Conservation (phyloP, 2,888 invertebrate species). For the Sisyra nigra region DNA sequence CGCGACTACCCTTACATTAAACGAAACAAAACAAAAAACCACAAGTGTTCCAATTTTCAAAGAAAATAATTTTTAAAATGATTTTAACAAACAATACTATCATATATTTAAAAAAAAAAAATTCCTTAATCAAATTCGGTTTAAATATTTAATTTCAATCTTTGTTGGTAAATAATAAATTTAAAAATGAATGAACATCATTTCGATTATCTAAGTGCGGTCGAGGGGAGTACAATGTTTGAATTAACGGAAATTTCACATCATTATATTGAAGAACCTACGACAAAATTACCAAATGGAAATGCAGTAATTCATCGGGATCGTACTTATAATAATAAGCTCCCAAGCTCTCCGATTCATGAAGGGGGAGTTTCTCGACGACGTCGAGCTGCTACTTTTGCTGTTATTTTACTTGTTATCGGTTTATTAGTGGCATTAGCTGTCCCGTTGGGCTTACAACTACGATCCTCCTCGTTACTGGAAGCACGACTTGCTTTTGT, state of each 20-base stretch:
- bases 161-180: background rate
- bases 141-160: background rate
- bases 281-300: slow-evolving; percentile 11
- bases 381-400: slow-evolving; percentile 11
- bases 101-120: no score
- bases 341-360: slow-evolving; percentile 8
- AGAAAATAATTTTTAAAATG: no score
- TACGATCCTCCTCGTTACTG: slow-evolving; percentile 35
- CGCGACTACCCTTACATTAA: no score
- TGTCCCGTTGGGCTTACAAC: slow-evolving; percentile 34
- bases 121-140: background rate
- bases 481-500: slow-evolving; percentile 38
- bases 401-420: slow-evolving; percentile 10
- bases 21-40: no score
- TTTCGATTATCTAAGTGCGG: slow-evolving; percentile 7
- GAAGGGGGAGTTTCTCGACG: slow-evolving; percentile 7
- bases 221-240: slow-evolving; percentile 8
- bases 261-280: slow-evolving; percentile 7
- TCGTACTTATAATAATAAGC: slow-evolving; percentile 1
- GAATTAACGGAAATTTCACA: slow-evolving; percentile 9
- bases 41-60: no score
- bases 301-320: slow-evolving; percentile 10
- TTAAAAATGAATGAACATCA: slow-evolving; percentile 3
- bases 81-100: no score
- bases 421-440: slow-evolving; percentile 26